phyloP scores from a whole-genome alignment of 2,888 invertebrate species.

The Pediacus dermestoides region DNA sequence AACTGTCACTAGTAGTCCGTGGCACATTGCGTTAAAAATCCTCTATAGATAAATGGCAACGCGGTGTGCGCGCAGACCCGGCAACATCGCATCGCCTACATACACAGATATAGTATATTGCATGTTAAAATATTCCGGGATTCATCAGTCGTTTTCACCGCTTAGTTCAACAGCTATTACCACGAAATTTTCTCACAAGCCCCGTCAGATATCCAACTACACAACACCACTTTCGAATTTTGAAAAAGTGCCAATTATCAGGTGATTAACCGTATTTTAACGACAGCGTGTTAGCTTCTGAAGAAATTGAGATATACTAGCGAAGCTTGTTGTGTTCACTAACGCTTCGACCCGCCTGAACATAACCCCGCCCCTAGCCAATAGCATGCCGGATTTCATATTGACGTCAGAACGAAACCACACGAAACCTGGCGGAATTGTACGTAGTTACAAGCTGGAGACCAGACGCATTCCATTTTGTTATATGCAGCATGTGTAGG shows the following conservation, averaged over 20 bases:
- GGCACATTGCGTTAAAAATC: conserved; percentile 34
- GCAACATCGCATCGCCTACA: conserved; percentile 45
- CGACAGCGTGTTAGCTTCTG: conserved; percentile 35
- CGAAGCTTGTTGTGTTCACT: conserved; percentile 35
- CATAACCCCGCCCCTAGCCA: conserved; percentile 42
- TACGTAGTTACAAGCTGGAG: conserved; percentile 18
- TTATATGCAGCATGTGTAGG: conserved; percentile 31
- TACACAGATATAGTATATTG: conserved; percentile 42
- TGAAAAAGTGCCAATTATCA: conserved; percentile 26
- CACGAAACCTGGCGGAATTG: conserved; percentile 29
- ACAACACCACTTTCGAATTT: conserved; percentile 31
- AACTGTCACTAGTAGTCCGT: conserved; percentile 40
- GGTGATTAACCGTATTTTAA: conserved; percentile 29
- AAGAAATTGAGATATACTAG: conserved; percentile 37
- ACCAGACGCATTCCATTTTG: conserved; percentile 43
- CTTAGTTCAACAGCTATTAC: conserved; percentile 31
- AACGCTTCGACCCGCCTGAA: conserved; percentile 43
- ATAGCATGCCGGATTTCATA: conserved; percentile 32
- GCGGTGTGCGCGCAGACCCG: conserved; percentile 25
- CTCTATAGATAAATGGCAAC: conserved; percentile 31
- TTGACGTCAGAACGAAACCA: conserved; percentile 40
- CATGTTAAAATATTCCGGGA: conserved; percentile 43
- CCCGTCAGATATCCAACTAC: conserved; percentile 13
- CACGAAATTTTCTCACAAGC: conserved; percentile 35
- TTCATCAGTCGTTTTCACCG: conserved; percentile 31